Evolutionary conservation across 2,113 vertebrate genomes (phyloP).

Genomic region (Hydrochoerus hydrochaeris): DNA sequence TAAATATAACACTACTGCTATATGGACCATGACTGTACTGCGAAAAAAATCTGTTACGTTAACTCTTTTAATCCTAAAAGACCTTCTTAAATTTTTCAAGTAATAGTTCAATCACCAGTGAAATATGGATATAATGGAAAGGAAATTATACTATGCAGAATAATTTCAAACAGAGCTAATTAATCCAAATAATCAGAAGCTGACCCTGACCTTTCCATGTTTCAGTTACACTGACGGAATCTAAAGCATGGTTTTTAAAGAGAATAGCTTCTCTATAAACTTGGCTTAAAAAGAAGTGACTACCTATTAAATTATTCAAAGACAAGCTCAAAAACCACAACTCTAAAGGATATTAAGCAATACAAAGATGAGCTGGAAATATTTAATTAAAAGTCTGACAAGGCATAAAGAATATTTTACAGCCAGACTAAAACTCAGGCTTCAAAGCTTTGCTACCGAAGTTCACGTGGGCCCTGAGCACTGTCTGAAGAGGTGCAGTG

Average conservation of each 20-base stretch:
- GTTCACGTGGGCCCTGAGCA: background rate
- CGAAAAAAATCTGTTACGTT: background rate
- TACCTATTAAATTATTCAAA: constrained; percentile 35
- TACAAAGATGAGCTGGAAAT: background rate
- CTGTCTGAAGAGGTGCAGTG: background rate
- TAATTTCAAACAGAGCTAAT: constrained; percentile 26
- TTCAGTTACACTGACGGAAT: constrained; percentile 33
- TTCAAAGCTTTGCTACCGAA: background rate
- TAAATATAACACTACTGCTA: background rate
- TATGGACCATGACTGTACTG: background rate
- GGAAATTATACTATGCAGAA: background rate
- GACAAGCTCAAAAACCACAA: background rate
- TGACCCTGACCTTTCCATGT: background rate
- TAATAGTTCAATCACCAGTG: background rate
- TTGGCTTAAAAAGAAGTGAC: constrained; percentile 7
- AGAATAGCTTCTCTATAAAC: constrained; percentile 2
- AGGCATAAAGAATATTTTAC: background rate
- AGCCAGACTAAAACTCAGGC: background rate
- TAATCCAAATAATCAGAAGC: constrained; percentile 25
- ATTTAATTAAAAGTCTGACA: background rate
- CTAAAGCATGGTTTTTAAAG: constrained; percentile 38
- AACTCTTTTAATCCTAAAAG: constrained; percentile 32
- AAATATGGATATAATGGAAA: constrained; percentile 18
- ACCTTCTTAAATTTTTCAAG: background rate
- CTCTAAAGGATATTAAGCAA: background rate